Evolutionary conservation across 2,113 vertebrate species (phyloP).

Genomic region (Lepus europaeus): DNA sequence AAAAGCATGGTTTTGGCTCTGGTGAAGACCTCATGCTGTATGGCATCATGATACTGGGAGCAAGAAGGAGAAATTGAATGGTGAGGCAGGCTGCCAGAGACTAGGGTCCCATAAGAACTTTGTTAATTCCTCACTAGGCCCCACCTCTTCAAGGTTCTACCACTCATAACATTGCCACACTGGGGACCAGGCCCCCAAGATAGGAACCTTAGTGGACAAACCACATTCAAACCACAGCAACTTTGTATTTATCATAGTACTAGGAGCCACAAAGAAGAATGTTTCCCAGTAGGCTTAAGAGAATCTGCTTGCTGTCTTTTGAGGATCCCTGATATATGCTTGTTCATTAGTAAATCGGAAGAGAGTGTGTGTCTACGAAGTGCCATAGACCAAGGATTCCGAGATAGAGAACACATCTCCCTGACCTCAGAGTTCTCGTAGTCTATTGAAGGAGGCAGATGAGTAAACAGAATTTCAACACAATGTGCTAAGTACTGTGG

Average conservation of each 20-base stretch:
- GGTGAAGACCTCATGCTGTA: too few relatives aligned
- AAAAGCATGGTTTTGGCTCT: too few relatives aligned
- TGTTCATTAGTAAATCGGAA: background rate
- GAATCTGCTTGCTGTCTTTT: background rate
- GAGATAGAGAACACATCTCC: background rate
- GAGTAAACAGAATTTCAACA: background rate
- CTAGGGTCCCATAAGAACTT: too few relatives aligned
- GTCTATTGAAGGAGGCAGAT: background rate
- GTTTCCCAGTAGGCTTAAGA: background rate
- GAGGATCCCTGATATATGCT: background rate
- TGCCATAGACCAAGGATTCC: background rate
- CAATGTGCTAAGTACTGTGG: background rate
- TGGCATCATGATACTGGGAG: too few relatives aligned
- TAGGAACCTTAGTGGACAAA: too few relatives aligned
- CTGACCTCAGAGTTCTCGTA: background rate
- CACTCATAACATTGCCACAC: too few relatives aligned
- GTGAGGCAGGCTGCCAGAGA: too few relatives aligned
- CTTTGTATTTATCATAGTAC: background rate
- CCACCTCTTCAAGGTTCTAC: too few relatives aligned
- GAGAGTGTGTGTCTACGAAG: background rate
- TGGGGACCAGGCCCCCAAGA: too few relatives aligned
- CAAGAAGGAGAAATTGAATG: too few relatives aligned
- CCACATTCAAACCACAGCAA: too few relatives aligned
- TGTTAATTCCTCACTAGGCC: too few relatives aligned
- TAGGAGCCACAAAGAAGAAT: background rate